Conservation (phyloP, 1,140 invertebrate genomes). For the silkworm (Bombyx mori) region ASM3026992v2 NC_085110.1:5301001-5301500, state of each 20-base stretch:
- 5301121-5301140: conserved; percentile 92
- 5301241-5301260: conserved; percentile 53
- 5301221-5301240: conserved; percentile 97
- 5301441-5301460: no score
- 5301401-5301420: no score
- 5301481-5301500: no score
- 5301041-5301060: neutral
- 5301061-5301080: conserved; percentile 78
- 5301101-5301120: conserved; percentile 98
- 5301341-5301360: neutral
- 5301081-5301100: conserved; percentile 99
- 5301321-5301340: no score
- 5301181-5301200: conserved; percentile 97
- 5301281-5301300: neutral
- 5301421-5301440: no score
- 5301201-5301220: conserved; percentile 97
- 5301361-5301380: neutral
- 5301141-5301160: conserved; percentile 99
- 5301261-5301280: neutral
- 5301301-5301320: no score
- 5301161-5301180: conserved; percentile 98
- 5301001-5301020: no score
- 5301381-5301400: no score
- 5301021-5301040: no score
- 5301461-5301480: no score